These are phyloP conservation scores for Pyrgus malvae DNA, from an alignment of 2,888 invertebrate genomes.

Conservation along the genomic window DNA sequence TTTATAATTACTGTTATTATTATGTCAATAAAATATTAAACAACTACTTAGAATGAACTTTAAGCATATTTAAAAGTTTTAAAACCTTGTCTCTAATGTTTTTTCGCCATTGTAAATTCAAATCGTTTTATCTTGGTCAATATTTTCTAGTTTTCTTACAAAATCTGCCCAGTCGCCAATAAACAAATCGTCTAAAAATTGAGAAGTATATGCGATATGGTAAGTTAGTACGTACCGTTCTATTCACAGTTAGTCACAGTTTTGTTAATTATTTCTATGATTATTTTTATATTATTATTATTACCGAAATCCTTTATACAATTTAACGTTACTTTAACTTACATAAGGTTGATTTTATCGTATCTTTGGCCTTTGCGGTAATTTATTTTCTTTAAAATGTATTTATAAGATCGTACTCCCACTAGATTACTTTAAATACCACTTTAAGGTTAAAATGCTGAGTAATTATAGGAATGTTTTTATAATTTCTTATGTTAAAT, in stretches of 20 bases:
- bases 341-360: not conserved
- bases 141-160: not conserved
- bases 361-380: constrained; percentile 23
- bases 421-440: no score
- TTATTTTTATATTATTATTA: not conserved
- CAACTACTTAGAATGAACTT: not conserved
- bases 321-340: not conserved
- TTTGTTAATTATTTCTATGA: no score
- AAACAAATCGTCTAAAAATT: not conserved
- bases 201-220: not conserved
- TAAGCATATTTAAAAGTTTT: not conserved
- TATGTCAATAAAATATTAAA: not conserved
- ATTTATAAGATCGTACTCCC: no score
- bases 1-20: constrained; percentile 5
- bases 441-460: no score
- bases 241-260: no score
- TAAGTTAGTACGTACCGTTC: constrained; percentile 2
- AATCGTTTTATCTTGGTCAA: not conserved
- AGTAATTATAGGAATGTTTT: no score
- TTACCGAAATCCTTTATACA: constrained; percentile 11
- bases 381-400: no score
- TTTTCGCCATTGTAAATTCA: not conserved
- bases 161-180: not conserved
- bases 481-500: no score
- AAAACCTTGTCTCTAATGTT: not conserved